A percentile compares a stretch with the other conserved stretches of the same genome.
These are phyloP conservation scores for Emydura subglobosa DNA, from an alignment of 2,113 vertebrate genomes.

Conservation along the genomic window DNA sequence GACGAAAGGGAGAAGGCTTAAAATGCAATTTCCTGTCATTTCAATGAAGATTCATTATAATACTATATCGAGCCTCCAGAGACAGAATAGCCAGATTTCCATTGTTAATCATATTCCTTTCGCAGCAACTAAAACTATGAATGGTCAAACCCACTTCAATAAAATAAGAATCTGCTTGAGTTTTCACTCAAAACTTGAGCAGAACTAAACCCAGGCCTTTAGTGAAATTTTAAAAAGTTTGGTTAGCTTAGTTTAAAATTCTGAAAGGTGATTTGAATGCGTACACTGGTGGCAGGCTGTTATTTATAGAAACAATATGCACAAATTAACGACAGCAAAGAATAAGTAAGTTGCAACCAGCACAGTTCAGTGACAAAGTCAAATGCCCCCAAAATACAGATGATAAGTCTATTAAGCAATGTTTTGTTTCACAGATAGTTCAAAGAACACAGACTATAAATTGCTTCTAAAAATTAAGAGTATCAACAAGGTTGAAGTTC, in stretches of 20 bases:
- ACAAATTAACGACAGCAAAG: background rate
- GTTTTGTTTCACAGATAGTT: background rate
- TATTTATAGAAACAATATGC: background rate
- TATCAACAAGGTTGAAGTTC: background rate
- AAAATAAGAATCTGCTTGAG: accelerated
- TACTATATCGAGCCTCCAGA: background rate
- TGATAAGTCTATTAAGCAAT: background rate
- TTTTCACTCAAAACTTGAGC: background rate
- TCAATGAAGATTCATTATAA: background rate
- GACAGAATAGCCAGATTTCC: background rate
- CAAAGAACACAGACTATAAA: background rate
- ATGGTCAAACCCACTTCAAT: background rate
- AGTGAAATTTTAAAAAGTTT: background rate
- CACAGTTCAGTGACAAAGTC: background rate
- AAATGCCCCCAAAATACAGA: background rate
- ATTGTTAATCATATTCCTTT: background rate
- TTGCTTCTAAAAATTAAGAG: background rate
- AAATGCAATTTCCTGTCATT: constrained; percentile 30
- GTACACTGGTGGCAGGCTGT: background rate
- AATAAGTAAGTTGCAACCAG: background rate
- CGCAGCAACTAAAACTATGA: background rate
- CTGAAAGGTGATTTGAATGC: background rate
- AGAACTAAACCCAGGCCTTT: background rate
- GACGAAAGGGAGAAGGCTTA: background rate
- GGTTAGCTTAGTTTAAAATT: background rate